Percentiles rank a stretch among this genome's conserved stretches.
phyloP scores from a whole-genome alignment of 2,797 vertebrate genomes.

The Syngnathus rostellatus region DNA sequence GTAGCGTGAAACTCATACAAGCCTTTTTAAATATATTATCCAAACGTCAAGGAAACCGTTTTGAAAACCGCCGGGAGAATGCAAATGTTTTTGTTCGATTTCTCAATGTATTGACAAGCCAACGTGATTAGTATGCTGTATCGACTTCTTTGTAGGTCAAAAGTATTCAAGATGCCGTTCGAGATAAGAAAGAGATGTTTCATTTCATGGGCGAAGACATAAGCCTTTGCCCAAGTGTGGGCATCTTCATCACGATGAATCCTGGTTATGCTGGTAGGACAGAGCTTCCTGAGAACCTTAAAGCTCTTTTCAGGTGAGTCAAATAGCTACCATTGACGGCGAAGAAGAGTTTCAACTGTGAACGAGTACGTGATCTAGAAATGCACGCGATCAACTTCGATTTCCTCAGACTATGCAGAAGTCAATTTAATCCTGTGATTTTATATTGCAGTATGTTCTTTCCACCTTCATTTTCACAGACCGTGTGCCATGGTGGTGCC shows the following conservation, averaged over 20 bases:
- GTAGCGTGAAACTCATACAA: conserved; percentile 49
- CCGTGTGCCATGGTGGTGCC: conserved; percentile 97
- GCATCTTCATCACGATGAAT: conserved; percentile 99
- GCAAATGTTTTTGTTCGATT: not conserved
- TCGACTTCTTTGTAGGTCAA: conserved; percentile 74
- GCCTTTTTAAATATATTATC: not conserved
- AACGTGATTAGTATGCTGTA: too few relatives aligned
- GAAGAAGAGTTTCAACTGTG: too few relatives aligned
- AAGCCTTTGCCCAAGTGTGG: conserved; percentile 81
- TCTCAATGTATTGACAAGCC: too few relatives aligned
- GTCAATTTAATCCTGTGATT: not conserved
- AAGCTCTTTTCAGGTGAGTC: conserved; percentile 86
- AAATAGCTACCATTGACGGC: conserved; percentile 2
- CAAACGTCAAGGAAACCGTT: not conserved
- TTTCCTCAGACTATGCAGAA: not conserved
- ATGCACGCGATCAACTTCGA: not conserved
- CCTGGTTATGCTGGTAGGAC: conserved; percentile 93
- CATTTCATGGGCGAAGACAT: conserved; percentile 92
- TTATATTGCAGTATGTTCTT: not conserved
- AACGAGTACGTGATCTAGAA: not conserved
- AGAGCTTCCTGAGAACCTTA: conserved; percentile 93
- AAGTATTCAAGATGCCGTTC: conserved; percentile 90
- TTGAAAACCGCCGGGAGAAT: not conserved
- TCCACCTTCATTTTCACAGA: conserved; percentile 49
- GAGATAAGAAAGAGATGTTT: conserved; percentile 85